Evolutionary conservation across 2,888 invertebrate species (phyloP).

Genomic region (Drosophila paracracens): DNA sequence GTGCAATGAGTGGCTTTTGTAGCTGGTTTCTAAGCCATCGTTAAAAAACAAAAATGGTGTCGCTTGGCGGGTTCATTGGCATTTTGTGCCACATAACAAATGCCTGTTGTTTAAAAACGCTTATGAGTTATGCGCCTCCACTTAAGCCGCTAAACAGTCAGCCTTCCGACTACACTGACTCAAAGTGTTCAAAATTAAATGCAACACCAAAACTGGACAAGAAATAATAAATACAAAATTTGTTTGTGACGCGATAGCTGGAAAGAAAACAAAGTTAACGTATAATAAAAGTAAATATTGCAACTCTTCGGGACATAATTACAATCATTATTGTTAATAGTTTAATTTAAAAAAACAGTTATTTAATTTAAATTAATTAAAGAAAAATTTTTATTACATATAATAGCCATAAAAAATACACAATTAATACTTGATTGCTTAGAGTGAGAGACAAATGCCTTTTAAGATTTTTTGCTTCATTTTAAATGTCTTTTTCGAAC

Average conservation of each 20-base stretch:
- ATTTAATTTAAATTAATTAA: not conserved
- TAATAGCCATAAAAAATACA: not conserved
- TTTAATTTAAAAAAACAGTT: not conserved
- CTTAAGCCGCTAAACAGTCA: slow-evolving; percentile 53
- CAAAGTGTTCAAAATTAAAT: slow-evolving; percentile 17
- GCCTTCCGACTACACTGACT: slow-evolving; percentile 39
- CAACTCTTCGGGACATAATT: not conserved
- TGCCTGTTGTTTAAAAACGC: slow-evolving; percentile 57
- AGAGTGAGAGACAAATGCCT: not conserved
- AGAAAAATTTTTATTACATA: no score
- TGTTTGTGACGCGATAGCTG: not conserved
- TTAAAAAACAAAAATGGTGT: slow-evolving; percentile 34
- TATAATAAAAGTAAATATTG: not conserved
- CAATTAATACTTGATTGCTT: not conserved
- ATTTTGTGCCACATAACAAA: slow-evolving; percentile 76
- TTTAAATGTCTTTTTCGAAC: not conserved
- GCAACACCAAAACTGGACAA: slow-evolving; percentile 24
- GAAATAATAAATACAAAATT: not conserved
- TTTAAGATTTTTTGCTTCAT: not conserved
- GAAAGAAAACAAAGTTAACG: not conserved
- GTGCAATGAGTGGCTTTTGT: slow-evolving; percentile 35
- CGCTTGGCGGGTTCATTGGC: slow-evolving; percentile 64
- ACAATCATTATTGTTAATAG: not conserved
- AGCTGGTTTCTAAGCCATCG: slow-evolving; percentile 48
- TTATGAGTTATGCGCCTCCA: slow-evolving; percentile 66